Evolutionary conservation across 2,113 vertebrate species (phyloP).

Genomic region (Romanogobio albipinnatus): DNA sequence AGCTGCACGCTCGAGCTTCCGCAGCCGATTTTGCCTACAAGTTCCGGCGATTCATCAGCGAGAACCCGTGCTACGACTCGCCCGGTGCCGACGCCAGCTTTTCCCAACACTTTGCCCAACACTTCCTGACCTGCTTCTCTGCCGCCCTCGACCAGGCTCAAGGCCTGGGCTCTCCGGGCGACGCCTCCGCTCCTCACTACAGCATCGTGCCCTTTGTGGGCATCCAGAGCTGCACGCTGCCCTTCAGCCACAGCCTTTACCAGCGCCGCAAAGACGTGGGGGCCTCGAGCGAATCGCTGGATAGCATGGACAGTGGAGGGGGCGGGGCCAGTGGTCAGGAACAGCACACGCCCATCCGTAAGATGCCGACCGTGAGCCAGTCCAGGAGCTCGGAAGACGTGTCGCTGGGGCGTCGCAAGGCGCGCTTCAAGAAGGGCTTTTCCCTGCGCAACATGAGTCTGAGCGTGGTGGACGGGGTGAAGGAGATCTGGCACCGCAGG

Average conservation of each 20-base stretch:
- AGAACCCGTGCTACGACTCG: constrained; percentile 93
- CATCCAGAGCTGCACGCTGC: constrained; percentile 84
- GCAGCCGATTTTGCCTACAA: constrained; percentile 93
- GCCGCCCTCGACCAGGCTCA: constrained; percentile 85
- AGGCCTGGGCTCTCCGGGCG: constrained; percentile 73
- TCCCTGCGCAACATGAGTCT: constrained; percentile 97
- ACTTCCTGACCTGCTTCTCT: constrained; percentile 91
- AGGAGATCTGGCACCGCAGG: constrained; percentile 94
- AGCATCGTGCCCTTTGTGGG: constrained; percentile 88
- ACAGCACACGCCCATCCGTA: constrained; percentile 71
- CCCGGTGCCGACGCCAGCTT: constrained; percentile 89
- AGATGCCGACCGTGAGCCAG: constrained; percentile 84
- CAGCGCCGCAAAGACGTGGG: constrained; percentile 82
- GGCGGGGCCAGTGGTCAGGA: constrained; percentile 65
- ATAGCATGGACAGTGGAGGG: constrained; percentile 85
- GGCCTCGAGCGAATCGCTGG: constrained; percentile 82
- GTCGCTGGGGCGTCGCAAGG: constrained; percentile 79
- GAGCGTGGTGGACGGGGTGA: constrained; percentile 93
- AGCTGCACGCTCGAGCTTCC: constrained; percentile 91
- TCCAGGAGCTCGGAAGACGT: constrained; percentile 95
- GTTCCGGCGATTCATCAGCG: constrained; percentile 91
- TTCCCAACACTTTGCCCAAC: constrained; percentile 89
- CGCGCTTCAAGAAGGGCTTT: constrained; percentile 94
- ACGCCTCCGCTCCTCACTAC: constrained; percentile 75
- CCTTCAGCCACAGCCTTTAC: constrained; percentile 80